Percentiles rank a stretch among this genome's conserved stretches.
Conservation (phyloP, 2,888 invertebrate species). For the Cantharis rufa region DNA sequence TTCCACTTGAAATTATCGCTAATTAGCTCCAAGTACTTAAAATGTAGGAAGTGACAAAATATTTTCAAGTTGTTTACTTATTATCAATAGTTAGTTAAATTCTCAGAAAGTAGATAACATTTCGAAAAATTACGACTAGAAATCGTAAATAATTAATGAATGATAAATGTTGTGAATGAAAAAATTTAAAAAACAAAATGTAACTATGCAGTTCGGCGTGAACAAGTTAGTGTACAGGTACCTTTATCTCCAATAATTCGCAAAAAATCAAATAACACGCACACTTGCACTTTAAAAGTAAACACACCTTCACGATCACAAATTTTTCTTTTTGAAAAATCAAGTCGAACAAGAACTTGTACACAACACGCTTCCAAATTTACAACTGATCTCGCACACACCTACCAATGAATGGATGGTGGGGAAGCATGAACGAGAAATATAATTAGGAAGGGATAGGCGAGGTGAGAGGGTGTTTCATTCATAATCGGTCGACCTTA, state of each 20-base stretch:
- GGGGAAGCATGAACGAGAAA: slow-evolving; percentile 48
- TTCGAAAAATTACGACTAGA: background rate
- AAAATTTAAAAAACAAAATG: background rate
- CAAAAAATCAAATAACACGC: background rate
- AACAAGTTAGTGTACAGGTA: background rate
- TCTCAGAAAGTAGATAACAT: background rate
- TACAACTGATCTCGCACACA: slow-evolving; percentile 51
- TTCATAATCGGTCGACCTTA: slow-evolving; percentile 55
- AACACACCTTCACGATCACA: background rate
- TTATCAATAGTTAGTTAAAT: background rate
- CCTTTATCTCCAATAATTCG: background rate
- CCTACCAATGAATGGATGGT: slow-evolving; percentile 42
- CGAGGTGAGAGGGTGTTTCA: slow-evolving; percentile 59
- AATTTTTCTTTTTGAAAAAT: background rate
- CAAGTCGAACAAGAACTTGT: slow-evolving; percentile 4
- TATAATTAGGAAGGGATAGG: slow-evolving; percentile 38
- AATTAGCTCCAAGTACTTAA: background rate
- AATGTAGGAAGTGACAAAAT: background rate
- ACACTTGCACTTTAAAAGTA: background rate
- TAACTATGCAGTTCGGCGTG: background rate
- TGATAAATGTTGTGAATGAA: background rate
- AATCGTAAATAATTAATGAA: background rate
- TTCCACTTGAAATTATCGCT: background rate
- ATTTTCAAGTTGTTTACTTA: background rate
- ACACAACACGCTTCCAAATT: slow-evolving; percentile 42